Evolutionary conservation across 2,113 vertebrate genomes (phyloP).

Genomic region (Stomatorhinus ivindoensis): DNA sequence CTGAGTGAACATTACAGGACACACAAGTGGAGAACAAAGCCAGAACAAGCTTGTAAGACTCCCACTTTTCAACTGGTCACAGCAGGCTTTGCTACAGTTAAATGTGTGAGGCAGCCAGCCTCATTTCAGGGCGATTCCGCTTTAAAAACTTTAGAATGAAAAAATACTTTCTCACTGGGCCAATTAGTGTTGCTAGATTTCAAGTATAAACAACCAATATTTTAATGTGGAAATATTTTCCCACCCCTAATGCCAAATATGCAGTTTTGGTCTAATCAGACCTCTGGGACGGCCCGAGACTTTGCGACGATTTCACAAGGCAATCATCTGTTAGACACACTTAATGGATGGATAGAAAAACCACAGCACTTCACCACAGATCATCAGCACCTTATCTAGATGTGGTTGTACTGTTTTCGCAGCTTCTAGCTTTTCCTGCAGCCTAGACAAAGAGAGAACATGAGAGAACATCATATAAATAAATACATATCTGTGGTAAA

Average conservation of each 20-base stretch:
- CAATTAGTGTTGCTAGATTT: not conserved
- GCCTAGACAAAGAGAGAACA: slow-evolving; percentile 57
- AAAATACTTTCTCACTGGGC: not conserved
- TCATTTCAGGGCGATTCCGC: not conserved
- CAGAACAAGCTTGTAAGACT: not conserved
- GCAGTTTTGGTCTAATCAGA: not conserved
- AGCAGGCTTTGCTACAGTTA: not conserved
- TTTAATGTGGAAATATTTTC: not conserved
- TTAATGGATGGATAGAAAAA: not conserved
- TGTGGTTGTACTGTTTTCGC: slow-evolving; percentile 65
- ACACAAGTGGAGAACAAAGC: slow-evolving; percentile 13
- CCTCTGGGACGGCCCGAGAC: not conserved
- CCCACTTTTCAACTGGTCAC: not conserved
- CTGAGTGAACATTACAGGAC: slow-evolving; percentile 4
- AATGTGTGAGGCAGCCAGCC: not conserved
- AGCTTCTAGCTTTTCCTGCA: slow-evolving; percentile 74
- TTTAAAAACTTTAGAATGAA: not conserved
- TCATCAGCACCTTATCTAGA: slow-evolving; percentile 81
- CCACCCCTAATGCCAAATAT: not conserved
- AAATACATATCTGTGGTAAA: not conserved
- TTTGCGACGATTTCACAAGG: not conserved
- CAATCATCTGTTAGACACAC: not conserved
- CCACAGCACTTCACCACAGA: not conserved
- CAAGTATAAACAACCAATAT: not conserved
- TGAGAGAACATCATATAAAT: slow-evolving; percentile 19